Conservation (phyloP, 2,888 invertebrate genomes). For the Sarcophaga caerulescens region DNA sequence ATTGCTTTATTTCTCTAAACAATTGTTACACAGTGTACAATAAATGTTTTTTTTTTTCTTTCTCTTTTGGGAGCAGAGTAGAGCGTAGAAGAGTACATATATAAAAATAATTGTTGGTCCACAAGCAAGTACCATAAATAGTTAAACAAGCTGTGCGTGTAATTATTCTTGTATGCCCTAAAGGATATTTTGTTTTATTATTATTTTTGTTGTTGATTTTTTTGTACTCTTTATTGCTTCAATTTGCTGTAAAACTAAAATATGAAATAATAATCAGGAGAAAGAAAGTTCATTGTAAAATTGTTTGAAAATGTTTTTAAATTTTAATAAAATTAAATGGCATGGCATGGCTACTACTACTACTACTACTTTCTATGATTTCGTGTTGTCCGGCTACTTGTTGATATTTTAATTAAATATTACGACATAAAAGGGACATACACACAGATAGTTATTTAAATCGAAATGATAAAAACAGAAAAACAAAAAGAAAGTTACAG, state of each 20-base stretch:
- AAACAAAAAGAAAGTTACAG: too few relatives aligned
- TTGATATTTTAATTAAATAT: neutral
- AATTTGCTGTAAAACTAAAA: slow-evolving; percentile 8
- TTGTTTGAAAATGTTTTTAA: neutral
- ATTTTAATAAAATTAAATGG: neutral
- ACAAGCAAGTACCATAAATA: neutral
- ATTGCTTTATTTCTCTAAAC: too few relatives aligned
- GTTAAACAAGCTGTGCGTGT: slow-evolving; percentile 22
- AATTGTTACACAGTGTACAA: neutral
- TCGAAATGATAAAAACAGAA: too few relatives aligned
- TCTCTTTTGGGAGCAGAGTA: neutral
- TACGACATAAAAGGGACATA: too few relatives aligned
- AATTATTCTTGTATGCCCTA: slow-evolving; percentile 34
- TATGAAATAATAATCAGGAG: neutral
- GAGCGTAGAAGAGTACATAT: too few relatives aligned
- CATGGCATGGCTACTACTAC: too few relatives aligned
- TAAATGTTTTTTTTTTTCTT: neutral
- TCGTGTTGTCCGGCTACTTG: neutral
- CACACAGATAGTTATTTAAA: too few relatives aligned
- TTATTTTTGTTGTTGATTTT: neutral
- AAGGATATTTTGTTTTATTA: slow-evolving; percentile 18
- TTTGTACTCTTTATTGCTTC: neutral
- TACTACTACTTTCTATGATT: too few relatives aligned
- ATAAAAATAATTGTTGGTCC: slow-evolving; percentile 1
- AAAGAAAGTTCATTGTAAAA: neutral